Percentiles rank a stretch among this genome's conserved stretches.
Conservation (phyloP, 1,140 invertebrate species). For the Aphelinus atriplicis region DNA sequence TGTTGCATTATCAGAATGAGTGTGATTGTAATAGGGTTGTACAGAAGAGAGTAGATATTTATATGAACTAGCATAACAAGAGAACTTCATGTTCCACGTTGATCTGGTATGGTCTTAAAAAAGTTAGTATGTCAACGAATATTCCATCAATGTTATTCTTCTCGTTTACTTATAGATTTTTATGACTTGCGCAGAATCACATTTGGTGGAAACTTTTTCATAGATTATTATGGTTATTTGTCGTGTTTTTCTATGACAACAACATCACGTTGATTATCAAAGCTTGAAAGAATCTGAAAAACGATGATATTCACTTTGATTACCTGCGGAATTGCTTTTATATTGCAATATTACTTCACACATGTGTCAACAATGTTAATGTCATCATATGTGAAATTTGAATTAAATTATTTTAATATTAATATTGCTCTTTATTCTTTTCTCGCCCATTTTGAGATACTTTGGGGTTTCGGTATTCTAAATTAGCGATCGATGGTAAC, state of each 20-base stretch:
- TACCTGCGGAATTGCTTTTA: conserved; percentile 23
- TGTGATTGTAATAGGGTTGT: conserved; percentile 22
- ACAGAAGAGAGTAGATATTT: conserved; percentile 33
- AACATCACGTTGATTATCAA: no score
- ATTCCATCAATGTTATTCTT: conserved; percentile 21
- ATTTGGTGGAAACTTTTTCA: no score
- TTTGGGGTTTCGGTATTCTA: no score
- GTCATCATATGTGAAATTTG: conserved; percentile 47
- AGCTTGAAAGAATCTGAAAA: neutral
- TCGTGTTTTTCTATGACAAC: no score
- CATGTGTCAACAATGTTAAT: conserved; percentile 40
- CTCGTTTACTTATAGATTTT: neutral
- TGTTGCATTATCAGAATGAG: neutral
- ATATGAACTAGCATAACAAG: conserved; percentile 17
- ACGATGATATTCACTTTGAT: conserved; percentile 18
- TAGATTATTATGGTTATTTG: no score
- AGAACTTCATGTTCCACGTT: conserved; percentile 20
- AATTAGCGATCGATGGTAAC: neutral
- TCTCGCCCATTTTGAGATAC: neutral
- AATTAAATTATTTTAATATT: conserved; percentile 60
- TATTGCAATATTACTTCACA: conserved; percentile 29
- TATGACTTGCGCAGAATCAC: neutral
- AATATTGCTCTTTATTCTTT: conserved; percentile 25
- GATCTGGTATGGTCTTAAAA: neutral
- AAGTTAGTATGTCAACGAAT: conserved; percentile 21